These are phyloP conservation scores for Trogon surrucura DNA, from an alignment of 2,113 vertebrate species.

Conservation along the genomic window DNA sequence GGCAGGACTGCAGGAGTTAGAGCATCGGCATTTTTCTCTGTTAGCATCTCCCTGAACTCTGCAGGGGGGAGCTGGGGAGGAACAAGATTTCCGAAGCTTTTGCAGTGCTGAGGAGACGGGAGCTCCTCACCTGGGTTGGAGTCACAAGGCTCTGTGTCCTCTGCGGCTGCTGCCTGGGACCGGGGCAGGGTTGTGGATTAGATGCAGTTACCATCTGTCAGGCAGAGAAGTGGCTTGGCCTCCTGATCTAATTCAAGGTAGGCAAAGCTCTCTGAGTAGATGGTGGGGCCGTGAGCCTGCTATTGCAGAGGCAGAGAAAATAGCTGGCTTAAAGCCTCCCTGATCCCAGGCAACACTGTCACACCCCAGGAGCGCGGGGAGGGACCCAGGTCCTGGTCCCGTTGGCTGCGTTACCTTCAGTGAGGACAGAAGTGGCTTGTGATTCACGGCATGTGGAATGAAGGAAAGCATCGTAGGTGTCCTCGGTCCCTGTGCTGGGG, in stretches of 20 bases:
- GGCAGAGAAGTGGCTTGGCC: background rate
- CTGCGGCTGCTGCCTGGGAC: background rate
- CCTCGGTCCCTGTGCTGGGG: background rate
- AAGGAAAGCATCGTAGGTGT: rapidly evolving
- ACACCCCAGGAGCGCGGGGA: rapidly evolving
- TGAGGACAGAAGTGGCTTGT: background rate
- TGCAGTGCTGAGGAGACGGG: background rate
- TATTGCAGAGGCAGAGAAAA: background rate
- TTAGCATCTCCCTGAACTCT: background rate
- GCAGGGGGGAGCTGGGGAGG: background rate
- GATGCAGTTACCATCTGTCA: constrained; percentile 23
- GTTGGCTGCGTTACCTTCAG: background rate
- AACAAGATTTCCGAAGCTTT: background rate
- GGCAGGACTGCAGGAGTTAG: background rate
- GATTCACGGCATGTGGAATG: rapidly evolving
- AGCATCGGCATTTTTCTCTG: rapidly evolving
- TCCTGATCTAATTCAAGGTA: constrained; percentile 24
- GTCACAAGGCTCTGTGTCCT: background rate
- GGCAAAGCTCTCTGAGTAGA: constrained; percentile 13
- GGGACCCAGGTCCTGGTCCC: rapidly evolving
- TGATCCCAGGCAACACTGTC: background rate
- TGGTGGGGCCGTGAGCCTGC: background rate
- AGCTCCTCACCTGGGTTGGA: background rate
- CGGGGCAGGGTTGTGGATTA: background rate
- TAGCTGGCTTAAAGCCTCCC: background rate